Evolutionary conservation across 2,797 vertebrate genomes (phyloP).

Genomic region (Spatula clypeata): DNA sequence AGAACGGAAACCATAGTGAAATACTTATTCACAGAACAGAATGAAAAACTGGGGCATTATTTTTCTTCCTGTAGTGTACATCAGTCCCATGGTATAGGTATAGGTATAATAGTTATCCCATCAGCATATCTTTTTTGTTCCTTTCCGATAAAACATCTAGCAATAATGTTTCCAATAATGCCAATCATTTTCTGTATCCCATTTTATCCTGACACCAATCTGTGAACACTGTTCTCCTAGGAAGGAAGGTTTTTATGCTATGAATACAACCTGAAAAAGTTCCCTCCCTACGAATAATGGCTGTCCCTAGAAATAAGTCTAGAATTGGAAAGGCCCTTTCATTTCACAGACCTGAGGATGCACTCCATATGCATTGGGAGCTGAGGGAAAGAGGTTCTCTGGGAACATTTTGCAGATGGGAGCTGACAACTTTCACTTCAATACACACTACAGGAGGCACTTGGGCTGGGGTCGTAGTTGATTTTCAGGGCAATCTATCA

Average conservation of each 20-base stretch:
- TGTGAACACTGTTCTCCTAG: not conserved
- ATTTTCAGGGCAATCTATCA: not conserved
- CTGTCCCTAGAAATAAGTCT: not conserved
- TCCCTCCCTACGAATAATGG: not conserved
- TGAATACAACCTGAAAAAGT: not conserved
- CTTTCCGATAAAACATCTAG: not conserved
- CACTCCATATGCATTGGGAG: not conserved
- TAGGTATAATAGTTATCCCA: not conserved
- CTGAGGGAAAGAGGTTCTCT: not conserved
- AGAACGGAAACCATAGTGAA: not conserved
- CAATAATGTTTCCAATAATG: not conserved
- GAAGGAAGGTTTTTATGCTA: not conserved
- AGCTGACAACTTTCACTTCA: not conserved
- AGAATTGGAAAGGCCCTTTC: not conserved
- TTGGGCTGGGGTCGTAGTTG: not conserved
- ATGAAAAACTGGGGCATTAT: not conserved
- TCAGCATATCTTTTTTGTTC: not conserved
- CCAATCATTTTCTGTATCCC: not conserved
- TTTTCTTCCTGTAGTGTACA: not conserved
- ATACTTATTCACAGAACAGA: not conserved
- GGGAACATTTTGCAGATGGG: not conserved
- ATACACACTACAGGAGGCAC: fast-evolving
- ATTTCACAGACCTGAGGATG: not conserved
- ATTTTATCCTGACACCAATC: not conserved
- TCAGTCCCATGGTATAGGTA: not conserved